Conservation (phyloP, 2,113 vertebrate species). For the Delphinapterus leucas region DNA sequence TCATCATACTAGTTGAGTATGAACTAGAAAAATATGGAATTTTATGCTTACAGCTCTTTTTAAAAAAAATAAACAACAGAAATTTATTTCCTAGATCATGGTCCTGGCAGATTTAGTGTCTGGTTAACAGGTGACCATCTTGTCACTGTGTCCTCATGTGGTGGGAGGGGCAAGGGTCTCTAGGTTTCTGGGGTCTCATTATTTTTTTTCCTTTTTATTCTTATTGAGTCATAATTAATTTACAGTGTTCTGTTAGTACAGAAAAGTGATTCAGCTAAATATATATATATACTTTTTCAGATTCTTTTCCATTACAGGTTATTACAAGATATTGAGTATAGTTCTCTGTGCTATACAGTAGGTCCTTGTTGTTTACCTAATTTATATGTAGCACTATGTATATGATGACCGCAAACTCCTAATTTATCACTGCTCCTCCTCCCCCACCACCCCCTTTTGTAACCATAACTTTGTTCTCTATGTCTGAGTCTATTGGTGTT, state of each 20-base stretch:
- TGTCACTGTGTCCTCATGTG: background rate
- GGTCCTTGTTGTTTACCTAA: background rate
- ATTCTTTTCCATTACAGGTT: background rate
- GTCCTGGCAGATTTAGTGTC: background rate
- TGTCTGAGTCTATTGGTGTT: background rate
- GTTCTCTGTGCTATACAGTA: background rate
- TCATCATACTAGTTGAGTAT: slow-evolving; percentile 12
- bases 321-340: background rate
- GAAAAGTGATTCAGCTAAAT: background rate
- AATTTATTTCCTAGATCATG: background rate
- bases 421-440: background rate
- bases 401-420: background rate
- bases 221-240: background rate
- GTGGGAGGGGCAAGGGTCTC: background rate
- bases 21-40: background rate
- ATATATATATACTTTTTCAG: background rate
- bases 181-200: background rate
- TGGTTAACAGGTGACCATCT: background rate
- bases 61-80: background rate
- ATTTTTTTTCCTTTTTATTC: background rate
- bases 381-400: background rate
- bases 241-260: background rate
- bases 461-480: background rate
- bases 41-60: background rate
- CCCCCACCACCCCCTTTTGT: background rate